phyloP scores from a whole-genome alignment of 2,797 vertebrate genomes.

The Phoebastria nigripes region DNA sequence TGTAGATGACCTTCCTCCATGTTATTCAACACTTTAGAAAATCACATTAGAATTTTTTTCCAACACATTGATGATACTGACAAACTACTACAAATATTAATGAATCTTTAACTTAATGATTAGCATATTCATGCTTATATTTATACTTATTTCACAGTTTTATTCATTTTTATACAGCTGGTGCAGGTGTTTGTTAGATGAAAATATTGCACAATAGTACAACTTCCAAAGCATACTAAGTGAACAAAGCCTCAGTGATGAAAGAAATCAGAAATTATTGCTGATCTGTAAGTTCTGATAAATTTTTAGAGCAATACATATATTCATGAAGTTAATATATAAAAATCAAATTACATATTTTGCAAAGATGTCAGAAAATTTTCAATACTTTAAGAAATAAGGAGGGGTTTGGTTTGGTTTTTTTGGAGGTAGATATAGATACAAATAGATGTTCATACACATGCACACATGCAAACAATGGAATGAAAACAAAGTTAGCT shows the following conservation, averaged over 20 bases:
- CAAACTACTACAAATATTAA: neutral
- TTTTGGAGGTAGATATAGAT: neutral
- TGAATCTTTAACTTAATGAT: neutral
- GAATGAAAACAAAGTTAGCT: neutral
- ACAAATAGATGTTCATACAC: neutral
- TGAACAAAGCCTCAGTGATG: neutral
- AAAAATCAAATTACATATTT: neutral
- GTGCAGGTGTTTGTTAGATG: neutral
- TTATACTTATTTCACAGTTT: neutral
- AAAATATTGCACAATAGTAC: neutral
- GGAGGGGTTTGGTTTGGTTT: accelerated
- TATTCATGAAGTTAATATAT: neutral
- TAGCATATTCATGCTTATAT: neutral
- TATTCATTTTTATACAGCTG: neutral
- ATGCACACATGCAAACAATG: accelerated
- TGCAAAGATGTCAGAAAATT: neutral
- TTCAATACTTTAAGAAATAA: neutral
- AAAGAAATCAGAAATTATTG: neutral
- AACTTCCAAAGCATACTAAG: neutral
- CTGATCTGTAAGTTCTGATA: neutral
- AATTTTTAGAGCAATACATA: neutral
- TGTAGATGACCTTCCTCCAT: neutral
- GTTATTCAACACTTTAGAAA: neutral
- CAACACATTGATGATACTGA: neutral
- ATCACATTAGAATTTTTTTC: neutral